Percentiles rank a stretch among this genome's conserved stretches.
Conservation (phyloP, 2,797 vertebrate species). For the Rhinatrema bivittatum region DNA sequence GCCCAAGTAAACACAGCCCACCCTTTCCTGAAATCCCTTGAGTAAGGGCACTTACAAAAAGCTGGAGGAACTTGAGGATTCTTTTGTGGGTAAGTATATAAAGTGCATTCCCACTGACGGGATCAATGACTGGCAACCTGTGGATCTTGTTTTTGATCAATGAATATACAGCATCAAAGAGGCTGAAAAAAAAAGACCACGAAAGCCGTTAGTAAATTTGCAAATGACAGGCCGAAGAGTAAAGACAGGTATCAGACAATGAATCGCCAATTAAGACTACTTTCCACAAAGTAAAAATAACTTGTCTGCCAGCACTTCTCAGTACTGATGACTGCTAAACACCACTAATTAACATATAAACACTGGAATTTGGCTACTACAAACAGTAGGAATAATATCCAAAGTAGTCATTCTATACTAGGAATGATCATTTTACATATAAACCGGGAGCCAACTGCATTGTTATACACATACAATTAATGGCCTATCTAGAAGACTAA, state of each 20-base stretch:
- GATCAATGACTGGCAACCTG: slow-evolving; percentile 92
- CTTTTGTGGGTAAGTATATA: slow-evolving; percentile 98
- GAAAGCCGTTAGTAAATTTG: slow-evolving; percentile 10
- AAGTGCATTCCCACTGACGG: slow-evolving; percentile 89
- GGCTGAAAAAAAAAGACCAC: slow-evolving; percentile 59
- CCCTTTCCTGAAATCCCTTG: too few species aligned
- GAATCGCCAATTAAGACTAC: too few species aligned
- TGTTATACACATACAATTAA: not conserved
- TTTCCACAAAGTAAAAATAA: too few species aligned
- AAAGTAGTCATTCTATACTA: too few species aligned
- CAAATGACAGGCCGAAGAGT: not conserved
- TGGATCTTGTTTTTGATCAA: slow-evolving; percentile 98
- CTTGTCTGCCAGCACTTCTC: too few species aligned
- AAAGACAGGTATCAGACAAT: too few species aligned
- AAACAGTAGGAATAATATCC: too few species aligned
- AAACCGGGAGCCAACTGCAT: not conserved
- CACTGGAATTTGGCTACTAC: too few species aligned
- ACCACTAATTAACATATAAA: not conserved
- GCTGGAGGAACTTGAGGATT: slow-evolving; percentile 97
- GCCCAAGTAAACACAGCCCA: too few species aligned
- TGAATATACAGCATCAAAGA: slow-evolving; percentile 95
- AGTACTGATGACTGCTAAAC: too few species aligned
- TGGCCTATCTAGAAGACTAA: too few species aligned
- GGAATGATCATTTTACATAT: too few species aligned
- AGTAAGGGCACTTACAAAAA: slow-evolving; percentile 79